Evolutionary conservation across 1,140 invertebrate species (phyloP).

Genomic region (Lepidurus apus): DNA sequence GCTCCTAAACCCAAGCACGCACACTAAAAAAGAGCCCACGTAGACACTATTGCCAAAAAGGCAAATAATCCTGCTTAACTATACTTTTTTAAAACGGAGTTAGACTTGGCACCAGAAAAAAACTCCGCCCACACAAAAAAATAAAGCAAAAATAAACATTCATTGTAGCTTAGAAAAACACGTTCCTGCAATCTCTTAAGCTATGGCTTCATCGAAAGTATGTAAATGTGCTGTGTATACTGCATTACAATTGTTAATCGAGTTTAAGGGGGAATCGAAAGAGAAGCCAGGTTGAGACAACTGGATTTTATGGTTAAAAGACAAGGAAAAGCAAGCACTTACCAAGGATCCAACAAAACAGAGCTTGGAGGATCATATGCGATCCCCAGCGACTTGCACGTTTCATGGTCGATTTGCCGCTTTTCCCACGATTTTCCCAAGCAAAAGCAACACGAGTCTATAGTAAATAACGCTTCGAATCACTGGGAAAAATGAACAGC

Average conservation of each 20-base stretch:
- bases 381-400: slow-evolving; percentile 11
- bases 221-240: neutral
- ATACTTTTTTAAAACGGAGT: too few species aligned
- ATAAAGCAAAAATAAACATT: too few species aligned
- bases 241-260: slow-evolving; percentile 19
- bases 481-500: too few species aligned
- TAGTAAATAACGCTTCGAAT: too few species aligned
- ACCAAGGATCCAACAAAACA: slow-evolving; percentile 3
- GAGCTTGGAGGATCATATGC: slow-evolving; percentile 18
- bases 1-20: neutral
- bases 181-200: neutral
- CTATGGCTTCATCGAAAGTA: neutral
- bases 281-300: slow-evolving; percentile 15
- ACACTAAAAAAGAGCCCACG: neutral
- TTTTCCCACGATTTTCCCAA: neutral
- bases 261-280: neutral
- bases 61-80: too few species aligned
- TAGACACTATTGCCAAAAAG: too few species aligned
- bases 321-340: slow-evolving; percentile 5
- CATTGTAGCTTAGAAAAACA: too few species aligned
- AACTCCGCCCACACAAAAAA: too few species aligned
- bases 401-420: slow-evolving; percentile 21
- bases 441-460: neutral
- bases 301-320: slow-evolving; percentile 10
- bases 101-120: too few species aligned